Percentiles rank a stretch among this genome's conserved stretches.
phyloP scores from a whole-genome alignment of 2,797 vertebrate species.

The Helicolenus hilgendorfi region DNA sequence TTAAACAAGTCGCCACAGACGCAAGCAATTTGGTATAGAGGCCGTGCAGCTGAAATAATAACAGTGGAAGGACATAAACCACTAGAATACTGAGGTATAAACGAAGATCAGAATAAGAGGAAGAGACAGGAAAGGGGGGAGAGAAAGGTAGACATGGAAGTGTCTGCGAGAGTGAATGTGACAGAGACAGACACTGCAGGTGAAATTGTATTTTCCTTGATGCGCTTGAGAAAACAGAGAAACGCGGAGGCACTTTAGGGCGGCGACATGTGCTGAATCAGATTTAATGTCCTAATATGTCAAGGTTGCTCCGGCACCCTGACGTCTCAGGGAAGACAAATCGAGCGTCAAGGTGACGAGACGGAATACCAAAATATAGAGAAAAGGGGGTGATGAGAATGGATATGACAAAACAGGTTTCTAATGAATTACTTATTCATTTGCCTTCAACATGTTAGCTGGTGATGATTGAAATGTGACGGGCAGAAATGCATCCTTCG shows the following conservation, averaged over 20 bases:
- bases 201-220: constrained; percentile 77
- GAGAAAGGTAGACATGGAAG: constrained; percentile 22
- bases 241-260: constrained; percentile 72
- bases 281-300: constrained; percentile 85
- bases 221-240: constrained; percentile 76
- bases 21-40: neutral
- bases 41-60: constrained; percentile 26
- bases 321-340: constrained; percentile 58
- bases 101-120: neutral
- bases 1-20: constrained; percentile 25
- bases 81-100: neutral
- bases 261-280: constrained; percentile 78
- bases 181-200: constrained; percentile 63
- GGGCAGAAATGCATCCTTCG: neutral
- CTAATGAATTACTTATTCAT: neutral
- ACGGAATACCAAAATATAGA: constrained; percentile 19
- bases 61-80: neutral
- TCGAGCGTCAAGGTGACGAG: constrained; percentile 28
- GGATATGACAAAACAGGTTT: neutral
- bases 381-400: neutral
- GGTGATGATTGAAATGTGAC: constrained; percentile 2
- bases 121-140: constrained; percentile 1
- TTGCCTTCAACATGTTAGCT: neutral
- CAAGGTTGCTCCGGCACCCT: constrained; percentile 65
- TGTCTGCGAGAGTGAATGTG: constrained; percentile 50